Percentiles rank a stretch among this genome's conserved stretches.
Evolutionary conservation across 2,888 invertebrate species (phyloP).

Genomic region (Eristalinus sepulchralis): DNA sequence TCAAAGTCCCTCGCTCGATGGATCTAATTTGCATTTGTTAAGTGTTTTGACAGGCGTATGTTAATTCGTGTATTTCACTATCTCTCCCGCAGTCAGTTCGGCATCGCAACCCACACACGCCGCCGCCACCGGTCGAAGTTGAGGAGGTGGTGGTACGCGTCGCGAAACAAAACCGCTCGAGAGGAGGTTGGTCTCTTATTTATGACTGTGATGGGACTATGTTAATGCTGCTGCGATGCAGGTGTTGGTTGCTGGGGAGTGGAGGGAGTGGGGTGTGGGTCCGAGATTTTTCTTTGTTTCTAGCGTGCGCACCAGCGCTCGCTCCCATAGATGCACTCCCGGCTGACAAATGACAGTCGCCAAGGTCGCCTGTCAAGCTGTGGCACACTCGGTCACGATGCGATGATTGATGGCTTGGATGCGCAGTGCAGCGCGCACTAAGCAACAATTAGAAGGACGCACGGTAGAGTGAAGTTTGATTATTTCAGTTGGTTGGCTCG

Average conservation of each 20-base stretch:
- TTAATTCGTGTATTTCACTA: constrained; percentile 38
- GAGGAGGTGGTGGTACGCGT: constrained; percentile 57
- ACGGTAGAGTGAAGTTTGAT: not conserved
- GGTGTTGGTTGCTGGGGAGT: constrained; percentile 36
- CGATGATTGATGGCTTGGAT: constrained; percentile 59
- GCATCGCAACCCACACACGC: constrained; percentile 48
- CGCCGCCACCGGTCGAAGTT: constrained; percentile 45
- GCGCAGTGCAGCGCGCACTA: constrained; percentile 36
- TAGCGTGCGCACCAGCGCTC: not conserved
- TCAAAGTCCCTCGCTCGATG: constrained; percentile 11
- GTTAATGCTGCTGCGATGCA: constrained; percentile 44
- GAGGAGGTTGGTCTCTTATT: constrained; percentile 39
- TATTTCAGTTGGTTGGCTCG: not conserved
- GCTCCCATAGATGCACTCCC: not conserved
- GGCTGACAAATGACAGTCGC: constrained; percentile 52
- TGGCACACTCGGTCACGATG: constrained; percentile 56
- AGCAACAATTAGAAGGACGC: constrained; percentile 36
- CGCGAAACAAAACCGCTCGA: constrained; percentile 20
- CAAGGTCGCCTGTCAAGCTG: constrained; percentile 59
- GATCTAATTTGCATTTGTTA: constrained; percentile 63
- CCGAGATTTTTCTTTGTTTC: not conserved
- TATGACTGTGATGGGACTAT: constrained; percentile 58
- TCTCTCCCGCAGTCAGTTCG: constrained; percentile 12
- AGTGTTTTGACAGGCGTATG: constrained; percentile 69
- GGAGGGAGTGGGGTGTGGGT: not conserved